Base-by-base conservation (phyloP, 2,888 invertebrate species). In the Antheraea assamensis region DNA sequence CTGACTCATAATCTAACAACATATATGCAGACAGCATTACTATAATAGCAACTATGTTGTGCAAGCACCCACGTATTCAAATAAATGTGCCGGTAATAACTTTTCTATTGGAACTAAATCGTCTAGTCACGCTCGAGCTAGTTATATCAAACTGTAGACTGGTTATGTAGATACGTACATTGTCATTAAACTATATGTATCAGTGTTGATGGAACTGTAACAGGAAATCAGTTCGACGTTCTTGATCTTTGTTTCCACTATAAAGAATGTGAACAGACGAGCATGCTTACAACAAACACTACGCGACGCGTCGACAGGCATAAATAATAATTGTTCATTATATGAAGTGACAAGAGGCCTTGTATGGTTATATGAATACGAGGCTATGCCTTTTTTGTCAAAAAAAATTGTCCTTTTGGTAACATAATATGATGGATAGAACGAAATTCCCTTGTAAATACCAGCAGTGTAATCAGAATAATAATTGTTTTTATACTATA, bases 61-160 rank as follows among this genome's bases (percentile, higher is more conserved):
- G 90, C 91, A 92, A 92, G 89, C 91, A 84, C 90, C 92, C 90
- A 93, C 92, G 92, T 92, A 92, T 88, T 89, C 89, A 89, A 92
- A 93, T 91, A 92, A 90, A 92, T 90, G 88, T 88, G 88, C 85
- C 86, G 78, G 88, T 89, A 92, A 93, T 92, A 93, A 92, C 92
- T 92, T 93, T 92, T 90, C 86, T 90, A 92, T 92, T 88, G 89
- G 88, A 88, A 89, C 90, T 85, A 91, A 93, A 93, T 93, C 92
- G 91, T 85, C 90, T 78, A 91, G 93, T 94, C 93, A 93, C 93
- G 93, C 91, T 82, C 83, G 81, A 81, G 85, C 85, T 82, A 87
- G 84, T 86, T 64, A 73, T 73, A 73, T 27, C 64, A 64, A 49
- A 71, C 55, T 74, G 73, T 76, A 75, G 77, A 81, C 79, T 77